These are phyloP conservation scores for Helicoverpa zea DNA, from an alignment of 1,140 invertebrate species.

Conservation along the genomic window DNA sequence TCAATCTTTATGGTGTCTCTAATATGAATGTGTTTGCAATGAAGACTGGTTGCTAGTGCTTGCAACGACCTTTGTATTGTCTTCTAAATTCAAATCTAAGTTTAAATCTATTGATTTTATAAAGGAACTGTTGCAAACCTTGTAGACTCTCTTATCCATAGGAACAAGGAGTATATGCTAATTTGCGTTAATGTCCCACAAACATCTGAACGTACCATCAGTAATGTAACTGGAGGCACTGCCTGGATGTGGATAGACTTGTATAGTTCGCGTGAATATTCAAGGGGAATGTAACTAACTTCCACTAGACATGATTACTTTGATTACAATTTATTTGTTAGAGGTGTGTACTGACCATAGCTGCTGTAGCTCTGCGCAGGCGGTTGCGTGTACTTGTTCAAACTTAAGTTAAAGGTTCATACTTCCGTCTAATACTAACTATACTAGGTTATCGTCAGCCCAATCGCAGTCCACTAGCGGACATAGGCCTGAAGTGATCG, in stretches of 20 bases:
- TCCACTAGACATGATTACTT: slow-evolving; percentile 8
- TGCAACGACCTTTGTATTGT: slow-evolving; percentile 6
- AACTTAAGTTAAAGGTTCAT: slow-evolving; percentile 24
- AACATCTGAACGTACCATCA: slow-evolving; percentile 81
- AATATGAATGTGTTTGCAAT: slow-evolving; percentile 3
- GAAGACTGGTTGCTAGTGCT: slow-evolving; percentile 19
- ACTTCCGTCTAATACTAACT: neutral
- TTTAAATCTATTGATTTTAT: neutral
- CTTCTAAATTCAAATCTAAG: neutral
- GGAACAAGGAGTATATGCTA: slow-evolving; percentile 66
- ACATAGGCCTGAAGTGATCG: slow-evolving; percentile 8
- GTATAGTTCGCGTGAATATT: neutral
- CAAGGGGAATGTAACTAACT: neutral
- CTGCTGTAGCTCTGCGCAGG: slow-evolving; percentile 41
- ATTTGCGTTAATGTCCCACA: slow-evolving; percentile 73
- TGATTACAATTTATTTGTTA: slow-evolving; percentile 30
- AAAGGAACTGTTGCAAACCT: slow-evolving; percentile 63
- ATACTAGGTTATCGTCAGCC: neutral
- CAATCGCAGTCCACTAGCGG: slow-evolving; percentile 29
- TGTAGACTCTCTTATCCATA: slow-evolving; percentile 59
- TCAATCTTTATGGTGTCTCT: neutral
- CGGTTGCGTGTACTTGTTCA: slow-evolving; percentile 27
- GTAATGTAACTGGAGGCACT: slow-evolving; percentile 69
- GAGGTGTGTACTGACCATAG: slow-evolving; percentile 45
- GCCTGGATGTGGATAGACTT: slow-evolving; percentile 78